Conservation (phyloP, 2,888 invertebrate genomes). For the Gymnosoma rotundatum region DNA sequence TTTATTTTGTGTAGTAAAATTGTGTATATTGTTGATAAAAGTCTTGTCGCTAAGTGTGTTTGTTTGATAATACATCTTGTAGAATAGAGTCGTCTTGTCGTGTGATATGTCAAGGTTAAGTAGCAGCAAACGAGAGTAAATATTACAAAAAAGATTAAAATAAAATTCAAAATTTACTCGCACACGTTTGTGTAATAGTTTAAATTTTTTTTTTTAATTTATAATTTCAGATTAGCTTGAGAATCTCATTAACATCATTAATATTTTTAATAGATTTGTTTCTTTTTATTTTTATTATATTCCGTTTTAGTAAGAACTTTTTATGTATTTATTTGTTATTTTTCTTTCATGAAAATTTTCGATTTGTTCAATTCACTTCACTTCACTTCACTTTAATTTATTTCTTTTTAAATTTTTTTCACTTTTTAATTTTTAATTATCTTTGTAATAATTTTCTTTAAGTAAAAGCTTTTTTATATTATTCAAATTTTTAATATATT, state of each 20-base stretch:
- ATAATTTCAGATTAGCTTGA: not conserved
- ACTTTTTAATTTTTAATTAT: not conserved
- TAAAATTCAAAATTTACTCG: slow-evolving; percentile 33
- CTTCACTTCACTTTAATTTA: slow-evolving; percentile 17
- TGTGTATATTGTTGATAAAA: slow-evolving; percentile 54
- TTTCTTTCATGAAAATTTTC: slow-evolving; percentile 14
- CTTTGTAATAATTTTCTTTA: slow-evolving; percentile 11
- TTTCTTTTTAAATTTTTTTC: not conserved
- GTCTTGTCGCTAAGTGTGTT: slow-evolving; percentile 54
- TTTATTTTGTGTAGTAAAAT: slow-evolving; percentile 24
- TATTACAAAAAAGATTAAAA: slow-evolving; percentile 52
- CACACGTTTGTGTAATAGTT: slow-evolving; percentile 28
- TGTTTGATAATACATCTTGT: slow-evolving; percentile 60
- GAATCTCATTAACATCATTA: slow-evolving; percentile 9
- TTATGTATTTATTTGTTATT: slow-evolving; percentile 6
- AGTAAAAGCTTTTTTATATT: not conserved
- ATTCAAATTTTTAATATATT: not conserved
- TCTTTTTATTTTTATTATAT: not conserved
- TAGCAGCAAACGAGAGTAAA: slow-evolving; percentile 70
- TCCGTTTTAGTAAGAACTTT: slow-evolving; percentile 11
- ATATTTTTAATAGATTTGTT: not conserved
- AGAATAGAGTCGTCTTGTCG: slow-evolving; percentile 71
- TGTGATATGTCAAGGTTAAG: slow-evolving; percentile 78
- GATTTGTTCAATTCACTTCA: slow-evolving; percentile 16
- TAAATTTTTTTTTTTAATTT: slow-evolving; percentile 16